Percentiles rank a stretch among this genome's conserved stretches.
Conservation (phyloP, 2,797 vertebrate genomes). For the Cynopterus sphinx region DNA sequence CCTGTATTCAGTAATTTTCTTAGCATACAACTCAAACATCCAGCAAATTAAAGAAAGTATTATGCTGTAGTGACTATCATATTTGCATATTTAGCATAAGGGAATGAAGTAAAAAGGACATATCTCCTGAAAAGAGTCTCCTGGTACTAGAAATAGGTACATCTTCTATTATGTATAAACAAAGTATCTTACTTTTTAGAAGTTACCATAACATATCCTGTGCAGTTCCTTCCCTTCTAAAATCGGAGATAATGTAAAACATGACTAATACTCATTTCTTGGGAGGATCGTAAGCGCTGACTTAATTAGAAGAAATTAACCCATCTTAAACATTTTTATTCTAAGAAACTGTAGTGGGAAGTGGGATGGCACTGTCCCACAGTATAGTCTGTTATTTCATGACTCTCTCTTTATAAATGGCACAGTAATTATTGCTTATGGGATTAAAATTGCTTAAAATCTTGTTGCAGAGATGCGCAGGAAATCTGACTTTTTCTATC, state of each 20-base stretch:
- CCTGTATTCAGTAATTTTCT: background rate
- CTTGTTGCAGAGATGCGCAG: background rate
- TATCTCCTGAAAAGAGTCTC: no score
- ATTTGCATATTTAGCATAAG: background rate
- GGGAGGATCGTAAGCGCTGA: background rate
- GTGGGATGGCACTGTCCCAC: background rate
- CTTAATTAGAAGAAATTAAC: slow-evolving; percentile 61
- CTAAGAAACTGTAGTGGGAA: background rate
- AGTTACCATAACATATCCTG: background rate
- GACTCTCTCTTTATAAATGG: slow-evolving; percentile 27
- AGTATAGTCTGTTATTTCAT: background rate
- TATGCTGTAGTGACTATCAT: background rate
- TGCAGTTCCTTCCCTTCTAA: background rate
- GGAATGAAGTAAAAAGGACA: no score
- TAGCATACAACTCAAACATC: background rate
- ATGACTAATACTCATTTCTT: background rate
- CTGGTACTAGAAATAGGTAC: no score
- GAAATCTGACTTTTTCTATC: slow-evolving; percentile 13
- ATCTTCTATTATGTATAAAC: background rate
- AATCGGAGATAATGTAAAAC: background rate
- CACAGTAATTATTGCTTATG: slow-evolving; percentile 46
- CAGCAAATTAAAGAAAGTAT: background rate
- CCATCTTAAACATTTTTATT: slow-evolving; percentile 26
- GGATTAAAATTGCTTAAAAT: slow-evolving; percentile 48
- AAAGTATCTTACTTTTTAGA: background rate